phyloP scores from a whole-genome alignment of 2,888 invertebrate genomes.

The Pollenia griseotomentosa region DNA sequence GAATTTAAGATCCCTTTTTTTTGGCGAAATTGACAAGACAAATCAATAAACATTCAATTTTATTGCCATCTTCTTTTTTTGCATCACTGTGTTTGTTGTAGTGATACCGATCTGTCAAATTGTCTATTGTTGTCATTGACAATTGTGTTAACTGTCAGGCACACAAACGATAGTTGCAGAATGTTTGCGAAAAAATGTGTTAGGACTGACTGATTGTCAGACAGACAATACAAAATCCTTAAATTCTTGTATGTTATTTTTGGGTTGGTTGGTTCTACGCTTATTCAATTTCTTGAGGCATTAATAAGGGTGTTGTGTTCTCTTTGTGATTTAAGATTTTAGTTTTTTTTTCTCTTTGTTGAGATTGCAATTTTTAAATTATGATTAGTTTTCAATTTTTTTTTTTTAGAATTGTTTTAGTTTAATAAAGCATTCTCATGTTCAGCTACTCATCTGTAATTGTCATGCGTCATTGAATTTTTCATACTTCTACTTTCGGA shows the following conservation, averaged over 20 bases:
- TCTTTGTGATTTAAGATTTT: not conserved
- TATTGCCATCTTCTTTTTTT: constrained; percentile 76
- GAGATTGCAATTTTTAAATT: constrained; percentile 57
- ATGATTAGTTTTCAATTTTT: constrained; percentile 54
- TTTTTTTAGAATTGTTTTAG: constrained; percentile 17
- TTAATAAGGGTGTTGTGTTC: constrained; percentile 29
- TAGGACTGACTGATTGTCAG: constrained; percentile 75
- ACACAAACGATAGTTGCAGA: constrained; percentile 73
- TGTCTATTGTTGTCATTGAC: constrained; percentile 79
- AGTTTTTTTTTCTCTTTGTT: constrained; percentile 18
- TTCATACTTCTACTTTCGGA: constrained; percentile 17
- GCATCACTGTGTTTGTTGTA: constrained; percentile 4
- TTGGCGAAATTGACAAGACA: constrained; percentile 79
- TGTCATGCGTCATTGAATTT: constrained; percentile 65
- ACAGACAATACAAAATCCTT: too few species aligned
- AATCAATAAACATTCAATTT: constrained; percentile 83
- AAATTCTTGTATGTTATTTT: constrained; percentile 81
- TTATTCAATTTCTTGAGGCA: not conserved
- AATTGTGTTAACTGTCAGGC: constrained; percentile 75
- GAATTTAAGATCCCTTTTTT: constrained; percentile 36
- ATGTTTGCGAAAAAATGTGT: constrained; percentile 20
- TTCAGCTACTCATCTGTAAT: constrained; percentile 53
- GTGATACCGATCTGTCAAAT: constrained; percentile 79
- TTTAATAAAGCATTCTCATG: constrained; percentile 51
- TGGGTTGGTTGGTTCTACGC: constrained; percentile 69